Evolutionary conservation across 1,140 invertebrate genomes (phyloP), one percentile per base, ranked within the genome.

Genomic region (Sitobion miscanthi): DNA sequence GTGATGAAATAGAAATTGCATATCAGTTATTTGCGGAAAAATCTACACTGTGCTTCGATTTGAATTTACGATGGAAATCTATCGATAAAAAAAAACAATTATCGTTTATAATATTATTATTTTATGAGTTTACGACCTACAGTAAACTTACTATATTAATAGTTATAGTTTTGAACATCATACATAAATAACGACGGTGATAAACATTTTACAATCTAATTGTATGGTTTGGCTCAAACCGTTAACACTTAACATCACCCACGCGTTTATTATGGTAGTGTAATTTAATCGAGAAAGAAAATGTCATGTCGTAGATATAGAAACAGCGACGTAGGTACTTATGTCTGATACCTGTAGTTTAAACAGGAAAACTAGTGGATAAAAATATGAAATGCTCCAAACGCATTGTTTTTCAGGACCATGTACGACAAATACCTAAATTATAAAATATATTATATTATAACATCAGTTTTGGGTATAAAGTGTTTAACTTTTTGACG

Each of bases 31-130:
- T 77, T n/a, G 35, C 1, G 30, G 17, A 87, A 87, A 87, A 87
- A 49, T n/a, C 30, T 17, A 87, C 25, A n/a, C 49, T 49, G 14
- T n/a, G 14, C 17, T 87, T 86, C 9, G 6, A 89, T 35, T 54
- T 54, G 25, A 30, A 89, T 89, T 89, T 89, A 89, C 49, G 49
- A 89, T 89, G 20, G 49, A 89, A 54, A 54, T 89, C 49, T 86
- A 1, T 47, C 4, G 14, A n/a, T n/a, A 87, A 47, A 49, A 85
- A 83, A 86, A 87, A 87, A n/a, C 25, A 47, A n/a, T 87, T 69
- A 69, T 69, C 30, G 30, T 69, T 14, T 69, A 69, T 69, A 14
- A 54, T 54, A 54, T 54, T 54, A 54, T 52, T 20, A 52, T 42
- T 52, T 52, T 52, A n/a, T n/a, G 83, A 42, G 25, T 85, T 85